Evolutionary conservation across 1,140 invertebrate genomes (phyloP).

Genomic region (Drosophila melanogaster): Release_6_plus_ISO1_MT NT_033779.5:15206001-15206500

Average conservation of each 20-base stretch:
- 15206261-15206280: constrained; percentile 56
- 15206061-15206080: constrained; percentile 48
- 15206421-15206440: background rate
- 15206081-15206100: constrained; percentile 43
- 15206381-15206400: constrained; percentile 17
- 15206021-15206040: constrained; percentile 24
- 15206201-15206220: constrained; percentile 52
- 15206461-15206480: no score
- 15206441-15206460: no score
- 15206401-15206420: constrained; percentile 3
- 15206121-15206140: constrained; percentile 42
- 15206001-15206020: constrained; percentile 15
- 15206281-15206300: constrained; percentile 21
- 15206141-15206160: constrained; percentile 15
- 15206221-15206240: constrained; percentile 82
- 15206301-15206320: constrained; percentile 19
- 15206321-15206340: constrained; percentile 29
- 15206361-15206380: constrained; percentile 22
- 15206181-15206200: background rate
- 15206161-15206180: background rate
- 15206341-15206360: constrained; percentile 58
- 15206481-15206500: no score
- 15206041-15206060: constrained; percentile 54
- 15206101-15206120: constrained; percentile 58
- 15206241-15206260: constrained; percentile 77